Base-by-base conservation (phyloP, 1,140 invertebrate genomes). In the Bilobella aurantiaca region DNA sequence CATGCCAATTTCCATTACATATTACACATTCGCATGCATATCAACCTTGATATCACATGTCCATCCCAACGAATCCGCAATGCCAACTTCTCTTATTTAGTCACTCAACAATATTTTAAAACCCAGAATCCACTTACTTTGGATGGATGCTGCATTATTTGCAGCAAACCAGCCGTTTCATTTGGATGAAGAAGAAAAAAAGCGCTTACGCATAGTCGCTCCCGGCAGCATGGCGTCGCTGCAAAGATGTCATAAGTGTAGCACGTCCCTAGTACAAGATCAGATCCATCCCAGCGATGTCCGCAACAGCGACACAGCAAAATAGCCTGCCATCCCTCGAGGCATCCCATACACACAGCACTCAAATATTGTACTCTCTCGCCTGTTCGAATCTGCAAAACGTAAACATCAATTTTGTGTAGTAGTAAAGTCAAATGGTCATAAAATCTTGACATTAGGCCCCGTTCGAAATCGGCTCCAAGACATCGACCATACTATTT, bases 161-260 rank as follows among this genome's bases (percentile, higher is more conserved):
- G n/a, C n/a, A n/a, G n/a, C n/a, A n/a, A n/a, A n/a, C n/a, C 12
- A 34, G 58, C 28, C 12, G 8, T 29, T 12, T 8, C 58, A 62
- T 46, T 8, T n/a, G n/a, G n/a, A n/a, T n/a, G n/a, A n/a, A n/a
- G n/a, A n/a, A n/a, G 28, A 42, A 12, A 3, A 23, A 31, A 37
- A 42, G 21, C 2, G 77, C 78, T 80, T 77, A 93, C 91, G 84
- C 90, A 91, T 63, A 96, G 83, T 74, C 93, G 83, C 74, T 95
- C 91, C 75, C 87, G 83, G 81, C 94, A 98, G 76, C 95, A 98
- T 18, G 93, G 92, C 80, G 88, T 91, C 56, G 93, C 93, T 75
- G 94, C 94, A 78, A 98, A 97, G 68, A 98, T 92, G 78, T 98
- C 94, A 75, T 96, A 98, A 53, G 92, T 90, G 78, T 98, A 98